Evolutionary conservation across 2,888 invertebrate genomes (phyloP).

Genomic region (Oxyteleia sp.): DNA sequence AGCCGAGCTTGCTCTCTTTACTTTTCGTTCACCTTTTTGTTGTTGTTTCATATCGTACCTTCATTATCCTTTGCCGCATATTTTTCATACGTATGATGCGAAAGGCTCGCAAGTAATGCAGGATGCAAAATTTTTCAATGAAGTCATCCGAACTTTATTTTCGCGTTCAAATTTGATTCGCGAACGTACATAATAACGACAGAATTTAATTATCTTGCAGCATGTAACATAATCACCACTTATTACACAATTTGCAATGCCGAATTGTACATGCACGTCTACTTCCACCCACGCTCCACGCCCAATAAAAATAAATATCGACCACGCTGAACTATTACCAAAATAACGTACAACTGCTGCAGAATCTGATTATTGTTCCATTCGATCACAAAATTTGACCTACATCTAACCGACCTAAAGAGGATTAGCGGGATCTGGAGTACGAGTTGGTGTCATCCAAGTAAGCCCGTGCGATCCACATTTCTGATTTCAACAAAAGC

Average conservation of each 20-base stretch:
- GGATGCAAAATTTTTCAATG: too few relatives aligned
- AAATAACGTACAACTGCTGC: constrained; percentile 17
- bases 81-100: neutral
- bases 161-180: too few relatives aligned
- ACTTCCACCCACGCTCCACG: too few relatives aligned
- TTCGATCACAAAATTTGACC: constrained; percentile 55
- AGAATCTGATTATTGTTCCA: constrained; percentile 44
- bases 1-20: constrained; percentile 24
- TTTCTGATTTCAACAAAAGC: constrained; percentile 26
- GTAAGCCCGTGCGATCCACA: constrained; percentile 31
- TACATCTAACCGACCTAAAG: constrained; percentile 44
- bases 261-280: too few relatives aligned
- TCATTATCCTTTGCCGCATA: constrained; percentile 23
- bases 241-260: too few relatives aligned
- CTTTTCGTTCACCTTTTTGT: constrained; percentile 33
- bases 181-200: too few relatives aligned
- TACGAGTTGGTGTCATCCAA: constrained; percentile 24
- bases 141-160: too few relatives aligned
- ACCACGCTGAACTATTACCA: constrained; percentile 2
- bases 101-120: too few relatives aligned
- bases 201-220: too few relatives aligned
- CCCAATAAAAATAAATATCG: constrained; percentile 29
- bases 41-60: constrained; percentile 29
- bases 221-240: too few relatives aligned
- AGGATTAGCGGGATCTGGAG: constrained; percentile 37